A percentile compares a stretch with the other conserved stretches of the same genome.
These are phyloP conservation scores for Trypoxylon attenuatum DNA, from an alignment of 2,888 invertebrate genomes.

Conservation along the genomic window DNA sequence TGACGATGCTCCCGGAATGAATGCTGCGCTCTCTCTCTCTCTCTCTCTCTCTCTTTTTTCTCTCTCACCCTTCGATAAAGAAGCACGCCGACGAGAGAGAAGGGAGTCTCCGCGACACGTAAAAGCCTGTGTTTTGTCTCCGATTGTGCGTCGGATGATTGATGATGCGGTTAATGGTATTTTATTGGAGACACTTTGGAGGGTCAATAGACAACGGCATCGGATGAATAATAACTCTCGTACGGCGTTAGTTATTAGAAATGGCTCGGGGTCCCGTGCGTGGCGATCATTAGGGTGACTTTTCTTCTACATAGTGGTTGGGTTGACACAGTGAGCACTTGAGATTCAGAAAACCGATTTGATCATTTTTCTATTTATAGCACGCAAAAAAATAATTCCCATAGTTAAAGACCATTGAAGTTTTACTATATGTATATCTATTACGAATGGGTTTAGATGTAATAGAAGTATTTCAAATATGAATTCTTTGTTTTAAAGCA, in stretches of 20 bases:
- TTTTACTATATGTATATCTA: too few species aligned
- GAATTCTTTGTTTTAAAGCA: too few species aligned
- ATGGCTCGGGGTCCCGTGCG: constrained; percentile 24
- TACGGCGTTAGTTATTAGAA: constrained; percentile 59
- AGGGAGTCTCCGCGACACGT: constrained; percentile 12
- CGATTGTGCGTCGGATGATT: constrained; percentile 62
- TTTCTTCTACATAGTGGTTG: too few species aligned
- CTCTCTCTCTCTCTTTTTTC: not conserved
- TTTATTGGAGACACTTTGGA: constrained; percentile 65
- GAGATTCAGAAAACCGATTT: too few species aligned
- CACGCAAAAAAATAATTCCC: too few species aligned
- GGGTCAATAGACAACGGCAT: constrained; percentile 60
- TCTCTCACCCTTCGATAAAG: not conserved
- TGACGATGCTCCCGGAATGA: constrained; percentile 38
- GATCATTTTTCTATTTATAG: too few species aligned
- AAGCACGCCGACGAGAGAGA: constrained; percentile 2
- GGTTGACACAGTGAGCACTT: too few species aligned
- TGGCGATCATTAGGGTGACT: not conserved
- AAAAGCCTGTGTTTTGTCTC: constrained; percentile 61
- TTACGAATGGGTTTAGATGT: too few species aligned
- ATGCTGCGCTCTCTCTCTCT: not conserved
- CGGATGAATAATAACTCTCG: constrained; percentile 64
- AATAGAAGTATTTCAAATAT: too few species aligned
- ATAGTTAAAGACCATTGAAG: too few species aligned
- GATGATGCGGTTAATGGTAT: constrained; percentile 67